phyloP scores from a whole-genome alignment of 2,888 invertebrate species.

The Temnothorax ravouxi region DNA sequence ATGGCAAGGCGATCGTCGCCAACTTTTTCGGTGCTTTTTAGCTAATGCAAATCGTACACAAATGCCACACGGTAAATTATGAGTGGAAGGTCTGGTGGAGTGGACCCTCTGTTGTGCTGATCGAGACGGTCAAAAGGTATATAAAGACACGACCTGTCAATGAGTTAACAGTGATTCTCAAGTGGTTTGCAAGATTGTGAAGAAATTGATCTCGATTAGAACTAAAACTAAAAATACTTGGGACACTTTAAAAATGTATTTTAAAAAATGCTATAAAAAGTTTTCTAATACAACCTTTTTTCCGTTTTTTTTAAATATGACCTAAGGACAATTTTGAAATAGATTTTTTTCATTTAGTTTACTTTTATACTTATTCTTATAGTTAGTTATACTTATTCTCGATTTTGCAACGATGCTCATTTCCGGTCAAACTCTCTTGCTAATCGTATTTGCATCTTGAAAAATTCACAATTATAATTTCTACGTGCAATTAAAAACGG shows the following conservation, averaged over 20 bases:
- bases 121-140: constrained; percentile 73
- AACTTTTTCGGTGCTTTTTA: constrained; percentile 37
- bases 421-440: constrained; percentile 18
- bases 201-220: not conserved
- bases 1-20: constrained; percentile 60
- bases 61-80: not conserved
- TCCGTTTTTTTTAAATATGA: not conserved
- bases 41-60: constrained; percentile 40
- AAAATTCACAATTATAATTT: not conserved
- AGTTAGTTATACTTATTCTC: constrained; percentile 80
- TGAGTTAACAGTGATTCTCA: constrained; percentile 69
- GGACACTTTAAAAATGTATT: not conserved
- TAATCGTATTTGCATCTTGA: constrained; percentile 11
- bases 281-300: not conserved
- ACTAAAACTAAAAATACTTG: not conserved
- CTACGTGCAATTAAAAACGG: not conserved
- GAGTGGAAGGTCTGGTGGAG: not conserved
- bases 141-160: constrained; percentile 75
- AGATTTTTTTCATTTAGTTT: too few relatives aligned
- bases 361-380: too few relatives aligned
- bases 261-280: not conserved
- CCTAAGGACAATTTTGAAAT: not conserved
- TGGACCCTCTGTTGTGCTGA: constrained; percentile 65
- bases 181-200: not conserved
- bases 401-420: constrained; percentile 66